phyloP scores from a whole-genome alignment of 2,797 vertebrate species.

The Tragopan temminckii region DNA sequence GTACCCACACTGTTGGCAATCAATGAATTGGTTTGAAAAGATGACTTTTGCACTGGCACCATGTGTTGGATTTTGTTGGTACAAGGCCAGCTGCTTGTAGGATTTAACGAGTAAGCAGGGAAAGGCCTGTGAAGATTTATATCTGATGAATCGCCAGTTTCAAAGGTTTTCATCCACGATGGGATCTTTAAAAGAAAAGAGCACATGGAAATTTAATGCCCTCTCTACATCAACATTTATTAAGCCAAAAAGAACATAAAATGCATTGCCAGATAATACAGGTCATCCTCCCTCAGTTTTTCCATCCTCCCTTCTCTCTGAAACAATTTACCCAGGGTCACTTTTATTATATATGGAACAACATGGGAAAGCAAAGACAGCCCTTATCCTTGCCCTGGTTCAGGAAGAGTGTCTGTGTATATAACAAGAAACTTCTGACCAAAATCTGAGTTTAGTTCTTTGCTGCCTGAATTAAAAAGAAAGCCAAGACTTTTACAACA shows the following conservation, averaged over 20 bases:
- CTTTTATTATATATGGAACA: neutral
- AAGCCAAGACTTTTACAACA: neutral
- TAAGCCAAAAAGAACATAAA: conserved; percentile 20
- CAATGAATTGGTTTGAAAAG: conserved; percentile 19
- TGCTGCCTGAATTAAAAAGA: neutral
- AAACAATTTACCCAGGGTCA: neutral
- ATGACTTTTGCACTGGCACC: neutral
- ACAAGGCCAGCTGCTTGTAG: conserved; percentile 58
- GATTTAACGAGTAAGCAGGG: conserved; percentile 17
- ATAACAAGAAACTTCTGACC: neutral
- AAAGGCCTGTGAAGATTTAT: conserved; percentile 51
- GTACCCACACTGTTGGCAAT: conserved; percentile 55
- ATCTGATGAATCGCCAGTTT: conserved; percentile 38
- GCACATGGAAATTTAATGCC: neutral
- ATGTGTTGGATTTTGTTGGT: conserved; percentile 1
- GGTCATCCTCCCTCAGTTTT: neutral
- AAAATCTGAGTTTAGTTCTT: conserved; percentile 6
- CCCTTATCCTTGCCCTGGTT: neutral
- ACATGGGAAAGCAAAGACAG: neutral
- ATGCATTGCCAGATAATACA: neutral
- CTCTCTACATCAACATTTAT: neutral
- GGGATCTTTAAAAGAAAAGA: conserved; percentile 61
- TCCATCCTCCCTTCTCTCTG: neutral
- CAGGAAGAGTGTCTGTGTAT: neutral
- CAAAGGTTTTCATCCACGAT: conserved; percentile 42